Evolutionary conservation across 2,797 vertebrate species (phyloP).

Genomic region (Sebastes oblongus): DNA sequence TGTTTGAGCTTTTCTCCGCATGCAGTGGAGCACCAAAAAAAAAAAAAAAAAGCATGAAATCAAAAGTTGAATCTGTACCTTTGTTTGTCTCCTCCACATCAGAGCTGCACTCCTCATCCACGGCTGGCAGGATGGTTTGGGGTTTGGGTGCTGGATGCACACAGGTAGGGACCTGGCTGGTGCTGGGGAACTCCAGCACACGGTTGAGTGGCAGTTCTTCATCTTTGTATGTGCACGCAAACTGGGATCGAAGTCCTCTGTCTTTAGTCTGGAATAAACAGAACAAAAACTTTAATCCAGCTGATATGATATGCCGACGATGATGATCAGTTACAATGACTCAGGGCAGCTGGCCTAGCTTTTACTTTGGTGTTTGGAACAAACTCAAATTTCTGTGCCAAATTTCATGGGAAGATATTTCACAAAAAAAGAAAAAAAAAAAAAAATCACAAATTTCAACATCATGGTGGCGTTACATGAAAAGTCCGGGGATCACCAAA

Average conservation of each 20-base stretch:
- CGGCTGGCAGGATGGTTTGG: neutral
- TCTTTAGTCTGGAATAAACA: conserved; percentile 78
- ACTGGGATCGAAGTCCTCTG: conserved; percentile 89
- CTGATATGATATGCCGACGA: neutral
- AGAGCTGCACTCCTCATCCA: conserved; percentile 9
- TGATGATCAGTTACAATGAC: conserved; percentile 3
- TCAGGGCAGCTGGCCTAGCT: neutral
- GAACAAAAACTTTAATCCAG: neutral
- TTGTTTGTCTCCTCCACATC: conserved; percentile 9
- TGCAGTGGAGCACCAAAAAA: neutral
- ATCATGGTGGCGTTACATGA: neutral
- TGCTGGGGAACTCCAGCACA: conserved; percentile 75
- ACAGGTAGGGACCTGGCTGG: conserved; percentile 73
- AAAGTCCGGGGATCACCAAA: too few relatives aligned
- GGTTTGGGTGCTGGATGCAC: conserved; percentile 75
- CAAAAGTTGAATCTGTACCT: conserved; percentile 50
- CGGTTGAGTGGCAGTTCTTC: conserved; percentile 80
- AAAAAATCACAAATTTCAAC: neutral
- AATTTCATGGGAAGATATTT: neutral
- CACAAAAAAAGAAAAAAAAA: neutral
- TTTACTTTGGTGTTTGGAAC: neutral
- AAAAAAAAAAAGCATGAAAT: neutral
- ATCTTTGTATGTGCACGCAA: conserved; percentile 93
- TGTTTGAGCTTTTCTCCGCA: conserved; percentile 39
- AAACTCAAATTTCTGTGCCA: neutral